Conservation (phyloP, 2,888 invertebrate species). For the Noctuana brunneofusca region DNA sequence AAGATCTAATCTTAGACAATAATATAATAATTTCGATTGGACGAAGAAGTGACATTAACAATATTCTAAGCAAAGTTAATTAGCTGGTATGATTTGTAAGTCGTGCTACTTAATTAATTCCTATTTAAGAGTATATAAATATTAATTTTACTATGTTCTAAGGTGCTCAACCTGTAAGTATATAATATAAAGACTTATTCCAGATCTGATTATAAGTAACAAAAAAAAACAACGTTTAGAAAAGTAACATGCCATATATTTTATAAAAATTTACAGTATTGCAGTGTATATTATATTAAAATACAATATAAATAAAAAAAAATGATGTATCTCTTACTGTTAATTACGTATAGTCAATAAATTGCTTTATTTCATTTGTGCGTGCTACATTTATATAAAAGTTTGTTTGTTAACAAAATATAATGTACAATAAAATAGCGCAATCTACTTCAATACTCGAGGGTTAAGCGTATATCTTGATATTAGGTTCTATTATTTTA, state of each 20-base stretch:
- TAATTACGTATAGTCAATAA: constrained; percentile 47
- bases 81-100: too few relatives aligned
- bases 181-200: constrained; percentile 35
- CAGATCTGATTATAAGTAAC: constrained; percentile 44
- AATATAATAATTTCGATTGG: too few relatives aligned
- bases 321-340: constrained; percentile 43
- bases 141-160: constrained; percentile 10
- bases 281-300: constrained; percentile 62
- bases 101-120: not conserved
- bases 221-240: constrained; percentile 55
- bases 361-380: constrained; percentile 62
- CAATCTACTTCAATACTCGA: constrained; percentile 51
- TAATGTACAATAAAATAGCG: constrained; percentile 54
- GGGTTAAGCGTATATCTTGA: constrained; percentile 46
- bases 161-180: constrained; percentile 53
- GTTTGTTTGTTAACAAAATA: constrained; percentile 35
- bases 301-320: constrained; percentile 49
- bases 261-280: constrained; percentile 70
- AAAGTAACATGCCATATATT: constrained; percentile 82
- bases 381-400: constrained; percentile 45
- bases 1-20: too few relatives aligned
- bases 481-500: constrained; percentile 20
- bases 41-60: too few relatives aligned
- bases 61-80: too few relatives aligned
- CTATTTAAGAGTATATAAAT: not conserved